Evolutionary conservation across 2,888 invertebrate genomes (phyloP).

Genomic region (Spilarctia lutea): DNA sequence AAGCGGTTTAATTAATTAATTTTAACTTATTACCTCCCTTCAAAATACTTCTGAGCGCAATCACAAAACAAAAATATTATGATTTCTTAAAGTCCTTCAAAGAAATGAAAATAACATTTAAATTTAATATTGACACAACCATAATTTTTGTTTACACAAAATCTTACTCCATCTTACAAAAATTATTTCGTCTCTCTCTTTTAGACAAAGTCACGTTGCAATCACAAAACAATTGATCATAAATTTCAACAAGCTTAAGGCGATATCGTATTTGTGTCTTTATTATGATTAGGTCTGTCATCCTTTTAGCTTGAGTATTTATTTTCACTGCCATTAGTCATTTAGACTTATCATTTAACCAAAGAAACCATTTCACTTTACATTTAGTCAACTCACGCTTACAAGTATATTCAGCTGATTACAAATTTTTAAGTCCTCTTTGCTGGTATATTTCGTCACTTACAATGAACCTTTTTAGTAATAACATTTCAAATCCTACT

Average conservation of each 20-base stretch:
- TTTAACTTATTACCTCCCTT: neutral
- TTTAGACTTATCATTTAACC: neutral
- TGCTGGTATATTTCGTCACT: neutral
- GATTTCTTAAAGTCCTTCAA: neutral
- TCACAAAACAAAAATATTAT: neutral
- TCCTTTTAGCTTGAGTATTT: neutral
- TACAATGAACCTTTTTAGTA: too few relatives aligned
- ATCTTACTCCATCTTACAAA: conserved; percentile 26
- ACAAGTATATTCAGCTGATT: neutral
- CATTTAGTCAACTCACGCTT: neutral
- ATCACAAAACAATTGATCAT: conserved; percentile 14
- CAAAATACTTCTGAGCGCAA: neutral
- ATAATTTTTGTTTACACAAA: conserved; percentile 29
- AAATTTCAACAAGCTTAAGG: conserved; percentile 6
- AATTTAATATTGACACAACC: conserved; percentile 11
- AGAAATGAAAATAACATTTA: neutral
- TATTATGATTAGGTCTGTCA: neutral
- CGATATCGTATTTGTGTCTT: conserved; percentile 4
- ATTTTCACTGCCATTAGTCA: neutral
- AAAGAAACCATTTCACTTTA: neutral
- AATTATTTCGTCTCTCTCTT: conserved; percentile 21
- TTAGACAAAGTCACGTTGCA: conserved; percentile 37
- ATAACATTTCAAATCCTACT: too few relatives aligned
- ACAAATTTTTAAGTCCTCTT: neutral
- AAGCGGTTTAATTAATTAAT: neutral